Base-by-base conservation (phyloP, 2,113 vertebrate species). In the Oreochromis aureus region DNA sequence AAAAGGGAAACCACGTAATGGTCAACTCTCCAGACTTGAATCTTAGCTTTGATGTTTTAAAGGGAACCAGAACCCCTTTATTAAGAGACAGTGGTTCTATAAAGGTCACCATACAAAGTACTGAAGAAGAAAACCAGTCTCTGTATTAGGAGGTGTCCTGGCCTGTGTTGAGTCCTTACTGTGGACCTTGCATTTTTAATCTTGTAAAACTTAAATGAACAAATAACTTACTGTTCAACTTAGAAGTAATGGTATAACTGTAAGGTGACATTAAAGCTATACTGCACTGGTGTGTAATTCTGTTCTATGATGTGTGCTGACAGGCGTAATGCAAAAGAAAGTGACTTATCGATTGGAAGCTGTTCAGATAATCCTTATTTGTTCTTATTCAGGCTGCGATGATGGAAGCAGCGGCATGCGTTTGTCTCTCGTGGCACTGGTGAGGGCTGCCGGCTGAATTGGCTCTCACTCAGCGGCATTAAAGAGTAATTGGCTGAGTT, bases 401-500 rank as follows among this genome's bases (percentile, higher is more conserved):
- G 84, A 89, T 82, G 58, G 82, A 81, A 71, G 88, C 61, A 19
- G 86, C 4, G 3, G 63, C 11, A 32, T 30, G 30, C 5, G 3
- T 55, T 86, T 22, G 54, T 81, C 53, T 90, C 81, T 19, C 18
- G 71, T 79, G 81, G 86, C 76, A 18, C 9, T 44, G 59, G 69
- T 2, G 10, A 61, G 46, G 3, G 58, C 86, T 44, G 36, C 86
- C 6, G 59, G 82, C 83, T 89, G 86, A 91, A 93, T 94, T 91
- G 91, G 63, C 88, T 87, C 87, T 93, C 91, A 85, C 83, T 93
- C 88, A 81, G 89, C 82, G 58, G 81, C 92, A 91, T 94, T 91
- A 89, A 89, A 92, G 86, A 93, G 79, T 94, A 94, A 95, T 93
- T 93, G 95, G 84, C 73, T 86, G 84, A 85, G 89, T 94, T 94